These are phyloP conservation scores for Apogon hyalosoma DNA, from an alignment of 2,797 vertebrate species.

Conservation along the genomic window DNA sequence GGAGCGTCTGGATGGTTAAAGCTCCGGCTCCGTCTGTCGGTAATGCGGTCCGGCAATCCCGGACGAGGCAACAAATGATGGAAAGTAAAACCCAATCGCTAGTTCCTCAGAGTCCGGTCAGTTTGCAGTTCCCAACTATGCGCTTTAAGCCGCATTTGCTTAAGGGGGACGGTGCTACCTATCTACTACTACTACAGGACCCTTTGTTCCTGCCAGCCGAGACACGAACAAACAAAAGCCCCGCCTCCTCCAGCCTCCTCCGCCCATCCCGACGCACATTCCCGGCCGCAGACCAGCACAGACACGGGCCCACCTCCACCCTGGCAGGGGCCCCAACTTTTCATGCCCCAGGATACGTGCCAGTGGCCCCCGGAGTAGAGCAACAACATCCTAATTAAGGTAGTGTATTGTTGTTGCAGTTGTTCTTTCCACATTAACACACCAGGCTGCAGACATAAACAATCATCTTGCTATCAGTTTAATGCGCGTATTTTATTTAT, in stretches of 20 bases:
- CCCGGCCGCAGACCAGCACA: slow-evolving; percentile 39
- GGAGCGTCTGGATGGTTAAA: slow-evolving; percentile 59
- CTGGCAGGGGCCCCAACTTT: slow-evolving; percentile 27
- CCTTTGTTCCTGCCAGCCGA: slow-evolving; percentile 83
- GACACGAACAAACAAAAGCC: slow-evolving; percentile 76
- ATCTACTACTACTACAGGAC: slow-evolving; percentile 68
- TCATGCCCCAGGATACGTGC: slow-evolving; percentile 21
- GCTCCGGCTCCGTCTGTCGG: slow-evolving; percentile 53
- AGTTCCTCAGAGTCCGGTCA: slow-evolving; percentile 9
- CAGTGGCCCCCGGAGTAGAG: slow-evolving; percentile 17
- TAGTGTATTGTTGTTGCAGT: not conserved
- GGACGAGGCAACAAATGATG: slow-evolving; percentile 30
- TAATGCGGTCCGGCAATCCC: slow-evolving; percentile 22
- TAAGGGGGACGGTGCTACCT: slow-evolving; percentile 31
- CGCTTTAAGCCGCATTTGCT: slow-evolving; percentile 49
- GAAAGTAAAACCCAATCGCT: slow-evolving; percentile 9
- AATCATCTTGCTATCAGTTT: not conserved
- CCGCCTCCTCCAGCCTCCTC: slow-evolving; percentile 72
- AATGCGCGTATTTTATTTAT: not conserved
- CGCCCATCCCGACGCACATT: slow-evolving; percentile 61
- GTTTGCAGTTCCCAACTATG: not conserved
- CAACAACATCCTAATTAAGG: not conserved
- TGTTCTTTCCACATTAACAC: not conserved
- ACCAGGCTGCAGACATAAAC: not conserved
- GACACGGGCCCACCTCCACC: slow-evolving; percentile 31